Percentiles rank a stretch among this genome's conserved stretches.
These are phyloP conservation scores for Cataglyphis rosenhaueri DNA, from an alignment of 2,888 invertebrate species.

Conservation along the genomic window DNA sequence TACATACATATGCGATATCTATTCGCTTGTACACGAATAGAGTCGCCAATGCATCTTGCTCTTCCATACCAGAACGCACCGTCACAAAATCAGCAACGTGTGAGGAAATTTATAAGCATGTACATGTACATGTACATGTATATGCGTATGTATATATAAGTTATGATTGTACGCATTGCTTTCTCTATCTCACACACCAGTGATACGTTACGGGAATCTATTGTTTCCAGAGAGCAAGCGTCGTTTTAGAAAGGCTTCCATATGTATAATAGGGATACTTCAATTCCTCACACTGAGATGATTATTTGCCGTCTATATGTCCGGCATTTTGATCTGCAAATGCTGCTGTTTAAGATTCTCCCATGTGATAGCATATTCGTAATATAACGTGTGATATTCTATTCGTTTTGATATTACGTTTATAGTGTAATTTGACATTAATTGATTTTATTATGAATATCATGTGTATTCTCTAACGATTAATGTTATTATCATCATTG, in stretches of 20 bases:
- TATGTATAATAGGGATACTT: conserved; percentile 79
- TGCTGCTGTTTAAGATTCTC: conserved; percentile 62
- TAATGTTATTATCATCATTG: not conserved
- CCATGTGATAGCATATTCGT: not conserved
- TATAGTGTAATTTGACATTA: conserved; percentile 59
- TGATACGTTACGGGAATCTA: conserved; percentile 50
- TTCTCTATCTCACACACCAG: conserved; percentile 10
- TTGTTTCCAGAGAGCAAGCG: conserved; percentile 61
- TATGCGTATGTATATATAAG: not conserved
- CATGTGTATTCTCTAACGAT: conserved; percentile 57
- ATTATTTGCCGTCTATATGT: conserved; percentile 79
- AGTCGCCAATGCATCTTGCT: not conserved
- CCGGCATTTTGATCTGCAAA: conserved; percentile 71
- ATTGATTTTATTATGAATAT: conserved; percentile 68
- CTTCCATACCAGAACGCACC: not conserved
- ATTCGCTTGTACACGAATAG: not conserved
- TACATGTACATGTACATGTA: not conserved
- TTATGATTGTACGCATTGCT: conserved; percentile 41
- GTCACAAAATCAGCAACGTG: conserved; percentile 22
- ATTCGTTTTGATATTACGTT: conserved; percentile 28
- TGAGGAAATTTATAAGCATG: conserved; percentile 46
- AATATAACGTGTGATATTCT: not conserved
- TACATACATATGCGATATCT: not conserved
- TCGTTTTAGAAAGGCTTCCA: conserved; percentile 72
- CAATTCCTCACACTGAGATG: conserved; percentile 70